These are phyloP conservation scores for Microhierax caerulescens DNA, from an alignment of 2,797 vertebrate species.

Conservation along the genomic window DNA sequence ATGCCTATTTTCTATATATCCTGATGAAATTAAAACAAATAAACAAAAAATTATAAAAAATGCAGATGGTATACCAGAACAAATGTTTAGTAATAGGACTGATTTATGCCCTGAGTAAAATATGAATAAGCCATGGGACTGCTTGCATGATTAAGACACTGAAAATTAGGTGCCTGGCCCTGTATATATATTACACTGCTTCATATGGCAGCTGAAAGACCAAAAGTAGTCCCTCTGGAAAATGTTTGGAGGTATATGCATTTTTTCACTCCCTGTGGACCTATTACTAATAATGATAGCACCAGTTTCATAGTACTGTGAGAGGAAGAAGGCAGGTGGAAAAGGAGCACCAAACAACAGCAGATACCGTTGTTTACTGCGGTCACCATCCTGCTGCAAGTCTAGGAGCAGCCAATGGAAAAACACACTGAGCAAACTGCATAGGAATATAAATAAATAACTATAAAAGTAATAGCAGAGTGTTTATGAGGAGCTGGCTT, in stretches of 20 bases:
- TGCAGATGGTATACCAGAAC: neutral
- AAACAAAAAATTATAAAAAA: neutral
- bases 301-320: neutral
- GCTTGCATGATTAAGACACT: neutral
- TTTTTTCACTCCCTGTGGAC: neutral
- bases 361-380: neutral
- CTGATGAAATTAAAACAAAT: neutral
- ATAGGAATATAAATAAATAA: neutral
- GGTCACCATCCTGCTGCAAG: neutral
- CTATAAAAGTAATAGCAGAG: neutral
- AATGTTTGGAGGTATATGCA: neutral
- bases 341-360: neutral
- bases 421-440: rapidly evolving
- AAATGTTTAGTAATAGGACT: neutral
- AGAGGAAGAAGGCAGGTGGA: neutral
- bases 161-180: neutral
- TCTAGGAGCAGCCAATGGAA: neutral
- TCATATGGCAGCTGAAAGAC: neutral
- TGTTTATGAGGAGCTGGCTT: neutral
- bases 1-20: neutral
- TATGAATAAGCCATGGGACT: neutral
- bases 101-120: neutral
- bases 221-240: neutral
- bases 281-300: neutral
- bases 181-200: neutral